Evolutionary conservation across 2,888 invertebrate genomes (phyloP), one percentile per base, ranked within the genome.

Genomic region (Halictus ligatus): DNA sequence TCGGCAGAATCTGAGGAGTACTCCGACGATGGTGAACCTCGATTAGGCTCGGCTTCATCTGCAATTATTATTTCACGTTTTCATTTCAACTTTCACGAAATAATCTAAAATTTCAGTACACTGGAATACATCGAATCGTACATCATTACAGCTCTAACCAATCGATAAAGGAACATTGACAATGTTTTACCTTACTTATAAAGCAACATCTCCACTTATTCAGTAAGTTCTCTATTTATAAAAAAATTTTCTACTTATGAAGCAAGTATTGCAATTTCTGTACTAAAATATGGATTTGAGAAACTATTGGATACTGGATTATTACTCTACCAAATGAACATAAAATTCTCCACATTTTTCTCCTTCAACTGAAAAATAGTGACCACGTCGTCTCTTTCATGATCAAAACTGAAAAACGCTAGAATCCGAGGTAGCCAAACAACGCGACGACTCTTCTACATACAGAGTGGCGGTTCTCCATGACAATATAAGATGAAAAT

Each of bases 1-100:
- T 88, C 88, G 46, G 64, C 81, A 21, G 87, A 76, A 0, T 90
- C 90, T 2, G 86, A 73, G 10, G 76, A 84, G 12, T n/a, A 40
- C n/a, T 78, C 83, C 25, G 54, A 79, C 18, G 74, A 12, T 12
- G 81, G 71, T 29, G 48, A 60, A 12, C 80, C 77, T 75, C 67
- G 80, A 15, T 35, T 78, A 6, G 75, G 6, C 13, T 69, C 81
- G 13, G 67, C 15, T 6, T 83, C 84, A 64, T 88, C 91, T 90
- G 58, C 48, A 83, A 85, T 81, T 48, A 80, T 29, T 64, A 43
- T n/a, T 40, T 73, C 40, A 29, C 1, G 48, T 73, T 71, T 5
- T 3, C 18, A 40, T 48, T 71, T 10, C 21, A 40, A 71, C 4
- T 8, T 43, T 4, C 3, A 69, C 21, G 29, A 35, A 69, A 21